These are phyloP conservation scores for Lucinisca nassula DNA, from an alignment of 2,888 invertebrate genomes.

Conservation along the genomic window DNA sequence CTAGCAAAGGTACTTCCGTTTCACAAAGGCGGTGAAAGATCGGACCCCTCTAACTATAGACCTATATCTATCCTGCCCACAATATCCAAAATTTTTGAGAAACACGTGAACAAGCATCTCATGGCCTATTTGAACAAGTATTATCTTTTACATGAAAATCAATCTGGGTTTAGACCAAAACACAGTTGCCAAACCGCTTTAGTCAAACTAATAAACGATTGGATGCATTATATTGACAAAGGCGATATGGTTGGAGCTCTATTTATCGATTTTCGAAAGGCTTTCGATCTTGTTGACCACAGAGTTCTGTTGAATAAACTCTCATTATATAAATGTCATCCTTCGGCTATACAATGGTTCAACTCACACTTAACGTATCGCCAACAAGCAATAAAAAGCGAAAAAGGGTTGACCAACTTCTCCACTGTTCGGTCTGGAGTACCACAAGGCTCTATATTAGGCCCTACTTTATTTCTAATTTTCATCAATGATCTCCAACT, in stretches of 20 bases:
- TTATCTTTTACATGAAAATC: not conserved
- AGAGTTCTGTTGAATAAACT: too few species aligned
- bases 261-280: not conserved
- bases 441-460: too few species aligned
- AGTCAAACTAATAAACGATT: not conserved
- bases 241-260: not conserved
- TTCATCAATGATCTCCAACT: too few species aligned
- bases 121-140: not conserved
- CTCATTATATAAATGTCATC: too few species aligned
- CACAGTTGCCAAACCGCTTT: not conserved
- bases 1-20: not conserved
- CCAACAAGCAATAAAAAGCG: too few species aligned
- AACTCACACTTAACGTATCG: too few species aligned
- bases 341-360: too few species aligned
- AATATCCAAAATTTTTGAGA: not conserved
- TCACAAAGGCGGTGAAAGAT: not conserved
- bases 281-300: too few species aligned
- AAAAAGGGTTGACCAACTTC: too few species aligned
- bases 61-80: not conserved
- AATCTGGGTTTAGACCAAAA: not conserved
- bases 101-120: not conserved
- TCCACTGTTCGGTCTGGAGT: too few species aligned
- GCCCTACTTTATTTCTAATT: too few species aligned
- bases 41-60: not conserved
- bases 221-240: not conserved